Evolutionary conservation across 2,888 invertebrate genomes (phyloP), one percentile per base, ranked within the genome.

Genomic region (Leucophenga maculata): DNA sequence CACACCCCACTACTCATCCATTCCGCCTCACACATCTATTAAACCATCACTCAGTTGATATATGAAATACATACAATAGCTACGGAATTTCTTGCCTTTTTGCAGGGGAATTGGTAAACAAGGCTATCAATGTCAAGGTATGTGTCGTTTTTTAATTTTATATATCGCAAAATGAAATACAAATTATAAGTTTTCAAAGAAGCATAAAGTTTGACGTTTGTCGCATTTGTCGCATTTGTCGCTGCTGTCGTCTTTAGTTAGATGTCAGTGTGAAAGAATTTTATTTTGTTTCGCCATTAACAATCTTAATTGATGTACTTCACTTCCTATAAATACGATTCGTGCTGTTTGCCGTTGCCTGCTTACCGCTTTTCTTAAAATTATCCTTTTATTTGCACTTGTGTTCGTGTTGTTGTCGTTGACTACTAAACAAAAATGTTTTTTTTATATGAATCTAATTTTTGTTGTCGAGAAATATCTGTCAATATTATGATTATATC

Each of bases 121-220:
- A 92, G 97, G 97, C 89, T 97, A 97, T 92, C 97, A 97, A 90
- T 97, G 97, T 91, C 97, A 97, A 95, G 96, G 96, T 96, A 92
- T 89, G 88, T 88, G 84, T 85, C 46, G 65, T 26, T 64, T 64
- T 54, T 59, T 55, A 39, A 64, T 66, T 65, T 52, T 68, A 46
- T 64, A 48, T 9, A 22, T 55, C 55, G 55, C 16, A 14, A 54
- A 66, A 44, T 55, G 20, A 31, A 50, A 31, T 52, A 55, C 31
- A 22, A 55, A 55, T 55, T 39, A 39, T 71, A 67, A 71, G 69
- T 72, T 39, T 20, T 22, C 50, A 55, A 55, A 16, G 48, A 73
- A 72, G 59, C 65, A 72, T 3, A 39, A 39, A 11, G 1, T 39
- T 39, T 39, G 11, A 39, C n/a, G 32, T 59, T n/a, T 50, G 39